These are phyloP conservation scores for Acinonyx jubatus DNA, from an alignment of 2,113 vertebrate genomes.

Conservation along the genomic window DNA sequence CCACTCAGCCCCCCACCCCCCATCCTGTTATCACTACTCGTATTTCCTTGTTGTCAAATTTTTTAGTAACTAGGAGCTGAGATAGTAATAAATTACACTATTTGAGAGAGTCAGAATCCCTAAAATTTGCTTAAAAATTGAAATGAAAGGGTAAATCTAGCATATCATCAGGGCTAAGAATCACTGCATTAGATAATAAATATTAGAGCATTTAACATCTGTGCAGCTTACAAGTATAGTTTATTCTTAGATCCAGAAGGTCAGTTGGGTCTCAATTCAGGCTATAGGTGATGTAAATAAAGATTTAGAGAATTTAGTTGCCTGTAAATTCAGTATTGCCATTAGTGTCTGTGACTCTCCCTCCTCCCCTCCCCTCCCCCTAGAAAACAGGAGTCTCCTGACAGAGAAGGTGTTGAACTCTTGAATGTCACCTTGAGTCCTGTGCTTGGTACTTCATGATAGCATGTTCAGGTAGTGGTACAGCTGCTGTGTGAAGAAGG, in stretches of 20 bases:
- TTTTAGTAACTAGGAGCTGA: not conserved
- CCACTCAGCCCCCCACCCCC: too few relatives aligned
- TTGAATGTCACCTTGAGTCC: not conserved
- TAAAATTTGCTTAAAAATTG: conserved; percentile 1
- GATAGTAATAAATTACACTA: not conserved
- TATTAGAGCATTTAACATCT: not conserved
- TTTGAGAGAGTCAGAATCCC: not conserved
- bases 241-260: not conserved
- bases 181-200: not conserved
- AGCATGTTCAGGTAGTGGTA: not conserved
- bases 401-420: not conserved
- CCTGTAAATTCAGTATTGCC: not conserved
- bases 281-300: not conserved
- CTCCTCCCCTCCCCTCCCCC: not conserved
- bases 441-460: not conserved
- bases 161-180: not conserved
- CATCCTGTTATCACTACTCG: not conserved
- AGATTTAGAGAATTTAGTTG: not conserved
- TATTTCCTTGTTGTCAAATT: not conserved
- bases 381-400: not conserved
- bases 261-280: not conserved
- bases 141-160: not conserved
- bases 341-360: not conserved
- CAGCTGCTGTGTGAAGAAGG: not conserved
- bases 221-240: not conserved